A percentile compares a stretch with the other conserved stretches of the same genome.
Conservation (phyloP, 2,888 invertebrate species). For the Caradrina kadenii region DNA sequence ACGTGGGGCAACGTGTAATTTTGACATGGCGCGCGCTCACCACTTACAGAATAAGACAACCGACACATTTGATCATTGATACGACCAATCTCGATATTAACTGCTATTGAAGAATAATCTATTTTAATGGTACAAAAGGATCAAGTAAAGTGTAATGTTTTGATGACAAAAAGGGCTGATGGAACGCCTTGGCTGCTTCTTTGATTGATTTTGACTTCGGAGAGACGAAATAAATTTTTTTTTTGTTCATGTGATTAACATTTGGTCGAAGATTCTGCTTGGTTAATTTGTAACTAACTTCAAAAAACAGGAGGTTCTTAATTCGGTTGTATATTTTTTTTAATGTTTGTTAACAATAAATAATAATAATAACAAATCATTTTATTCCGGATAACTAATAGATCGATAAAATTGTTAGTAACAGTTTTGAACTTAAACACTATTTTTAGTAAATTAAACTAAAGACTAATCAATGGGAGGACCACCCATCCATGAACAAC, state of each 20-base stretch:
- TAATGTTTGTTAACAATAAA: too few relatives aligned
- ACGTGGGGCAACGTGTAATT: slow-evolving; percentile 78
- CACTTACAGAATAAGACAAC: slow-evolving; percentile 69
- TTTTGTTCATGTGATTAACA: background rate
- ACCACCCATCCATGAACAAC: too few relatives aligned
- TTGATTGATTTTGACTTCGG: slow-evolving; percentile 1
- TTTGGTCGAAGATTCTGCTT: background rate
- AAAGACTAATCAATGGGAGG: too few relatives aligned
- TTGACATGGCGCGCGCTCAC: slow-evolving; percentile 73
- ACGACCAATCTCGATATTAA: slow-evolving; percentile 52
- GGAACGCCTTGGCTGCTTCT: too few relatives aligned
- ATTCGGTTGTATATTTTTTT: too few relatives aligned
- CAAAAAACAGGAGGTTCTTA: too few relatives aligned
- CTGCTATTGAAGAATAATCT: slow-evolving; percentile 48
- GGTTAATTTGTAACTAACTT: too few relatives aligned
- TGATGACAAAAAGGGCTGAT: slow-evolving; percentile 35
- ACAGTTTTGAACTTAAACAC: too few relatives aligned
- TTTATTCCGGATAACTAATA: too few relatives aligned
- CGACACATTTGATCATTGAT: slow-evolving; percentile 67
- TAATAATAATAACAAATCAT: too few relatives aligned
- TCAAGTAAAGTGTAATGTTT: slow-evolving; percentile 27
- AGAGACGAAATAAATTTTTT: background rate
- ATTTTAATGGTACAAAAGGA: slow-evolving; percentile 55
- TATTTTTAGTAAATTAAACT: too few relatives aligned
- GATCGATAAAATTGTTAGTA: too few relatives aligned